These are phyloP conservation scores for Andinoacara biseriatus DNA, from an alignment of 2,113 vertebrate genomes.

Conservation along the genomic window DNA sequence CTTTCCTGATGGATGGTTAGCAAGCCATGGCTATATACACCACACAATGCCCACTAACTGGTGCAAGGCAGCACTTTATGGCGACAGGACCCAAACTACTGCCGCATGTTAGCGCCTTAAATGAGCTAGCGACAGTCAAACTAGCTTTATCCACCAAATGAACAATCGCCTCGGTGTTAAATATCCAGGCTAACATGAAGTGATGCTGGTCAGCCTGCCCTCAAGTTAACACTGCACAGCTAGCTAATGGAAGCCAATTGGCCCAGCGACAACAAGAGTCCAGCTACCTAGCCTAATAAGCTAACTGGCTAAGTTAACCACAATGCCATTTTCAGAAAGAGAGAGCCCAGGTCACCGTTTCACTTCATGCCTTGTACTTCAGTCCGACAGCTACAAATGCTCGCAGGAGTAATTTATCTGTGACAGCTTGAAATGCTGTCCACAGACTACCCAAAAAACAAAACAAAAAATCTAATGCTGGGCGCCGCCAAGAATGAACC, in stretches of 20 bases:
- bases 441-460: not conserved
- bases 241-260: slow-evolving; percentile 20
- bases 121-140: not conserved
- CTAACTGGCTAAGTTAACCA: slow-evolving; percentile 67
- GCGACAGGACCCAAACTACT: not conserved
- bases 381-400: not conserved
- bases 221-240: slow-evolving; percentile 11
- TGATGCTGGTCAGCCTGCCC: not conserved
- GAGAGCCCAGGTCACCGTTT: slow-evolving; percentile 12
- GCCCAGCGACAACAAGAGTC: slow-evolving; percentile 7
- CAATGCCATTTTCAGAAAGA: slow-evolving; percentile 44
- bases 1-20: slow-evolving; percentile 44
- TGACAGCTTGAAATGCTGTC: not conserved
- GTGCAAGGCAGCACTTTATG: not conserved
- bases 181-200: not conserved
- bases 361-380: not conserved
- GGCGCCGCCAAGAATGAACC: slow-evolving; percentile 45
- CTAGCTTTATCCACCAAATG: not conserved
- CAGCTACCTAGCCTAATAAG: slow-evolving; percentile 37
- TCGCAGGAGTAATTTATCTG: not conserved
- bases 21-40: slow-evolving; percentile 54
- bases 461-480: slow-evolving; percentile 19
- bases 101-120: slow-evolving; percentile 33
- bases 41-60: slow-evolving; percentile 58
- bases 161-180: not conserved